phyloP scores from a whole-genome alignment of 2,888 invertebrate genomes.

The Rhagonycha fulva region DNA sequence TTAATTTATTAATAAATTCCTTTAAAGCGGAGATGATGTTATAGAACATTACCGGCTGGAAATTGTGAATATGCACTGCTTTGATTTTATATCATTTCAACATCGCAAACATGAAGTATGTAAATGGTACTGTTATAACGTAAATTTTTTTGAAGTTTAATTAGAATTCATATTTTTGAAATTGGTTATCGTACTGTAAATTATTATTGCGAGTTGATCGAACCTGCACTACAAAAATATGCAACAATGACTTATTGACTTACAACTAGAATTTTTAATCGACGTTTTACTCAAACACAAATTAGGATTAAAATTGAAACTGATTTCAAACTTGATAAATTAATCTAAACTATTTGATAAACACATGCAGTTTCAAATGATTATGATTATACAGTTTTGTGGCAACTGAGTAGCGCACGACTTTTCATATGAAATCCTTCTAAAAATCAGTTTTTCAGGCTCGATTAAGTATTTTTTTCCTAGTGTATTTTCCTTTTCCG shows the following conservation, averaged over 20 bases:
- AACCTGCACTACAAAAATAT: neutral
- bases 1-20: slow-evolving; percentile 20
- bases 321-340: no score
- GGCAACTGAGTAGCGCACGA: no score
- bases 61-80: neutral
- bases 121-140: neutral
- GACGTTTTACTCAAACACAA: no score
- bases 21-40: slow-evolving; percentile 14
- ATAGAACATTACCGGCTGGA: slow-evolving; percentile 1
- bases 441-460: no score
- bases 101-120: neutral
- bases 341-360: no score
- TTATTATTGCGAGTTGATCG: neutral
- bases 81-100: neutral
- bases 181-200: neutral
- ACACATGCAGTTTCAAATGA: no score
- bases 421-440: no score
- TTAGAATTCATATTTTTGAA: neutral
- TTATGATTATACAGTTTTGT: no score
- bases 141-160: neutral
- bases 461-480: no score
- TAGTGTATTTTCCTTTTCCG: no score
- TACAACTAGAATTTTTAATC: neutral
- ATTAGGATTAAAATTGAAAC: no score
- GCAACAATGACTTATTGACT: neutral